Percentiles rank a stretch among this genome's conserved stretches.
These are phyloP conservation scores for Ormyrus rosae DNA, from an alignment of 2,888 invertebrate genomes.

Conservation along the genomic window DNA sequence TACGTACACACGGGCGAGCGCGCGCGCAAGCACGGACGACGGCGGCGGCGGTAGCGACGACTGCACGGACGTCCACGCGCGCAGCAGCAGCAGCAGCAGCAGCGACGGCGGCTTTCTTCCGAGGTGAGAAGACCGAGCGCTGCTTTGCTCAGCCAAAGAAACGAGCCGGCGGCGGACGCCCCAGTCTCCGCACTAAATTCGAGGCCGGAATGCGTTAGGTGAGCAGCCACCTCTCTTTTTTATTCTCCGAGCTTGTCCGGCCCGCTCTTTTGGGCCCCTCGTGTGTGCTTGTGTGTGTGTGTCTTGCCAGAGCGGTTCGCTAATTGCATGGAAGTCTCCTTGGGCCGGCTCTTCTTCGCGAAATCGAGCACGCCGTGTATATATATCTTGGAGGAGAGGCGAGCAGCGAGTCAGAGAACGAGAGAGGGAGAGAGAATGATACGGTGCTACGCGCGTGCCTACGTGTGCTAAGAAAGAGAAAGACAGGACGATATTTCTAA, in stretches of 20 bases:
- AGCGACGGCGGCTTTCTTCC: background rate
- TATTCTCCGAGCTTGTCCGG: background rate
- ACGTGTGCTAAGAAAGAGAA: conserved; percentile 35
- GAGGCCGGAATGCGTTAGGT: conserved; percentile 86
- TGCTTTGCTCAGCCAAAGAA: too few species aligned
- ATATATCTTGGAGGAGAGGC: background rate
- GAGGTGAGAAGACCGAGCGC: background rate
- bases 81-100: conserved; percentile 16
- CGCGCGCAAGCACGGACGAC: conserved; percentile 75
- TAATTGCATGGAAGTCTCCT: background rate
- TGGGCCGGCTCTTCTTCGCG: background rate
- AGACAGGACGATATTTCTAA: background rate
- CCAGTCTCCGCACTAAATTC: conserved; percentile 76
- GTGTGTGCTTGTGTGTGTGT: conserved; percentile 2
- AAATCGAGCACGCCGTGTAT: background rate
- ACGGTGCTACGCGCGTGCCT: conserved; percentile 42
- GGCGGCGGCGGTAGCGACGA: conserved; percentile 79
- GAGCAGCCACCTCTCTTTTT: conserved; percentile 56
- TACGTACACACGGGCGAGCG: too few species aligned
- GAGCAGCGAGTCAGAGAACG: background rate
- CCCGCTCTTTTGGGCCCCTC: background rate
- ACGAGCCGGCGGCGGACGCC: conserved; percentile 67
- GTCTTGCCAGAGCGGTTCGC: background rate
- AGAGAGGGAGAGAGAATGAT: conserved; percentile 16
- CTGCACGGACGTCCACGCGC: conserved; percentile 10